Conservation (phyloP, 2,113 vertebrate genomes). For the Hassar affinis region DNA sequence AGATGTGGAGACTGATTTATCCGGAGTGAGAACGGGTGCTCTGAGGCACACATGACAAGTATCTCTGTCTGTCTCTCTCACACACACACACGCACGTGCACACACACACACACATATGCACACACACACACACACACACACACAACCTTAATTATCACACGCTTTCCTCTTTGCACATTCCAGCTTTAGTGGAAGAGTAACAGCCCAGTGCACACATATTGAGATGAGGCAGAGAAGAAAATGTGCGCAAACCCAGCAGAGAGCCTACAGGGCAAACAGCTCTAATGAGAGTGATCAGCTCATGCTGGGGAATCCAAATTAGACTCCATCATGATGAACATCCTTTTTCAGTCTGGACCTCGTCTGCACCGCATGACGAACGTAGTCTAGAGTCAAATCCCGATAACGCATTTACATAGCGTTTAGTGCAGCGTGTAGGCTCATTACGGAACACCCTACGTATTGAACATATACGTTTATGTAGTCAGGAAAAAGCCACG, state of each 20-base stretch:
- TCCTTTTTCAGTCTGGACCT: slow-evolving; percentile 14
- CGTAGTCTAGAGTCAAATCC: slow-evolving; percentile 2
- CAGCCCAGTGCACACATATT: slow-evolving; percentile 31
- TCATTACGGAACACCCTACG: neutral
- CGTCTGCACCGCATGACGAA: slow-evolving; percentile 16
- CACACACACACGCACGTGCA: no score
- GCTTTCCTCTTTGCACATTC: slow-evolving; percentile 26
- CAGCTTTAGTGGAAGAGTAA: slow-evolving; percentile 31
- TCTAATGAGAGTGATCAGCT: slow-evolving; percentile 45
- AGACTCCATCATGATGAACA: slow-evolving; percentile 35
- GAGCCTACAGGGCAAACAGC: slow-evolving; percentile 42
- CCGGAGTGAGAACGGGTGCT: slow-evolving; percentile 41
- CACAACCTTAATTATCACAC: slow-evolving; percentile 38
- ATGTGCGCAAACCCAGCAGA: slow-evolving; percentile 36
- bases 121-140: slow-evolving; percentile 22
- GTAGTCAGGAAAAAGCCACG: neutral
- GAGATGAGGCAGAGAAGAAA: slow-evolving; percentile 36
- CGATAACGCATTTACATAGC: neutral
- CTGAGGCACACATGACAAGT: slow-evolving; percentile 36
- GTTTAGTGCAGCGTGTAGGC: neutral
- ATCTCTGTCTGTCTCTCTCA: neutral
- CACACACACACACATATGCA: neutral
- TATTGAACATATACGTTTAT: neutral
- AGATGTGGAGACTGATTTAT: slow-evolving; percentile 42
- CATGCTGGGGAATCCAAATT: slow-evolving; percentile 47